phyloP scores from a whole-genome alignment of 2,888 invertebrate genomes.

The Rhagonycha fulva region DNA sequence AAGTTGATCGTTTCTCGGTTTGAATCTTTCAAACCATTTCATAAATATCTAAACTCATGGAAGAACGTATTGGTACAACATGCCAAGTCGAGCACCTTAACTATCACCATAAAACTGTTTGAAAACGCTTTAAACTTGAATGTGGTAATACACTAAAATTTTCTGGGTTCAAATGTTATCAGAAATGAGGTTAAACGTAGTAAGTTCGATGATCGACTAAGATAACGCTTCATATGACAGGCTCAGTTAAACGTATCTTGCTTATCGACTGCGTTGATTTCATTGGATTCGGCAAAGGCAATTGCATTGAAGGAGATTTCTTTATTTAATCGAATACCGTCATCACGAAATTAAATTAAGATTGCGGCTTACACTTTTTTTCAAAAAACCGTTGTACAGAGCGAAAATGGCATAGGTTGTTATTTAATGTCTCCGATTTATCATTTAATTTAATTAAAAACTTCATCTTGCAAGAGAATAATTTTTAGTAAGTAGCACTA shows the following conservation, averaged over 20 bases:
- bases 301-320: background rate
- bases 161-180: conserved; percentile 20
- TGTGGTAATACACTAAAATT: conserved; percentile 21
- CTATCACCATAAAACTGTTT: conserved; percentile 10
- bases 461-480: background rate
- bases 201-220: conserved; percentile 24
- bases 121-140: conserved; percentile 16
- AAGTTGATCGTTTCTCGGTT: background rate
- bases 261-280: conserved; percentile 11
- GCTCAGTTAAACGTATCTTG: conserved; percentile 22
- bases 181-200: conserved; percentile 26
- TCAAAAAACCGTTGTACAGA: background rate
- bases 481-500: background rate
- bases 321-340: background rate
- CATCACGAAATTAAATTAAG: background rate
- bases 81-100: conserved; percentile 11
- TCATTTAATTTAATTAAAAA: background rate
- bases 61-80: conserved; percentile 9
- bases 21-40: background rate
- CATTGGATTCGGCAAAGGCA: conserved; percentile 14
- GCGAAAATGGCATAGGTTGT: background rate
- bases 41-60: background rate
- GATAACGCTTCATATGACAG: conserved; percentile 28
- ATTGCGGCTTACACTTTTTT: background rate
- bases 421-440: background rate